A percentile compares a stretch with the other conserved stretches of the same genome.
Conservation (phyloP, 1,140 invertebrate species). For the Platyura marginata region DNA sequence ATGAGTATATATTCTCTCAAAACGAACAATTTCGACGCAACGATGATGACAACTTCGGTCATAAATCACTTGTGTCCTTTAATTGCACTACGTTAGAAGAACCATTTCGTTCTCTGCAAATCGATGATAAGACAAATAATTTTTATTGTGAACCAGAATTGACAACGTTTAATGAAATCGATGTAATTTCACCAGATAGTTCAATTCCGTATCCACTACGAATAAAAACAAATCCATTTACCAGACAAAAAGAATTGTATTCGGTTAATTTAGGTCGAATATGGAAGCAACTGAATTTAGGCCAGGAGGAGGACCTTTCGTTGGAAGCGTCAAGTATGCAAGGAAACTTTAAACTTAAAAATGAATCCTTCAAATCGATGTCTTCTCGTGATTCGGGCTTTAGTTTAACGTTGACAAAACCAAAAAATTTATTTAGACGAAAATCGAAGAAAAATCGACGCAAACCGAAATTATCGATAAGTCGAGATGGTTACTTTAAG, state of each 20-base stretch:
- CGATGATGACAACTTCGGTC: background rate
- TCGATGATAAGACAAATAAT: background rate
- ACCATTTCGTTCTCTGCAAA: background rate
- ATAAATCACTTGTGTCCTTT: background rate
- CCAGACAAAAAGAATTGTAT: conserved; percentile 18
- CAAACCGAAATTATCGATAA: conserved; percentile 31
- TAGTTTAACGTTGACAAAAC: conserved; percentile 19
- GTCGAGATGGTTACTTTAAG: conserved; percentile 39
- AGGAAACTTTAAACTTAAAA: conserved; percentile 17
- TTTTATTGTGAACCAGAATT: conserved; percentile 3
- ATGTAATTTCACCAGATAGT: conserved; percentile 4
- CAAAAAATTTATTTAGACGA: conserved; percentile 13
- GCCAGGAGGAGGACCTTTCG: conserved; percentile 3
- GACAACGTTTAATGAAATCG: background rate
- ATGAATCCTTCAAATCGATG: conserved; percentile 6
- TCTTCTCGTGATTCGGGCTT: conserved; percentile 12
- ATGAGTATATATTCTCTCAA: no score
- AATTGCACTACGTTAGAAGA: background rate
- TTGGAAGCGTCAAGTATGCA: background rate
- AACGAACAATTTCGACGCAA: no score
- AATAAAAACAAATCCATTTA: conserved; percentile 5
- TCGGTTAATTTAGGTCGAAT: conserved; percentile 33
- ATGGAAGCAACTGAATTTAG: conserved; percentile 21
- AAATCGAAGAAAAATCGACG: conserved; percentile 12
- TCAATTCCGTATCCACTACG: conserved; percentile 4